Evolutionary conservation across 2,888 invertebrate species (phyloP).

Genomic region (Periphyllus acericola): DNA sequence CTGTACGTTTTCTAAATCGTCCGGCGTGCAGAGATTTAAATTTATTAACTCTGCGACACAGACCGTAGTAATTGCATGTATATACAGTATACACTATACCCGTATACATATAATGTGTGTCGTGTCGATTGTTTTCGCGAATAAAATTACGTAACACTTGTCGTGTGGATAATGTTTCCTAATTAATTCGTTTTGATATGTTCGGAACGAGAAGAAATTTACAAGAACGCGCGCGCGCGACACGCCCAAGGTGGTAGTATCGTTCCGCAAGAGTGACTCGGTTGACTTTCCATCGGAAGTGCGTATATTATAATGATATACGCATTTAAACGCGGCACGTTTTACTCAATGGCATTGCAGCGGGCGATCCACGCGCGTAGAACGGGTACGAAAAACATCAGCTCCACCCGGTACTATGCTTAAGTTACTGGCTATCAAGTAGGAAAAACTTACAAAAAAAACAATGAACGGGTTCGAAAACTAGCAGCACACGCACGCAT

Average conservation of each 20-base stretch:
- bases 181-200: slow-evolving; percentile 39
- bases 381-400: not conserved
- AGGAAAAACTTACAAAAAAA: too few species aligned
- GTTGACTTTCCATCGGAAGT: slow-evolving; percentile 57
- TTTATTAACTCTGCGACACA: too few species aligned
- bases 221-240: slow-evolving; percentile 8
- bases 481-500: not conserved
- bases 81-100: not conserved
- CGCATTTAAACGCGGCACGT: not conserved
- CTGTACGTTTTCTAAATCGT: too few species aligned
- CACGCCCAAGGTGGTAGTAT: slow-evolving; percentile 33
- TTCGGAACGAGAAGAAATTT: slow-evolving; percentile 39
- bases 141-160: slow-evolving; percentile 18
- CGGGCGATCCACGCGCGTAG: not conserved
- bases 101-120: not conserved
- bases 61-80: not conserved
- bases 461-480: too few species aligned
- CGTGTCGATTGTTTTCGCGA: slow-evolving; percentile 32
- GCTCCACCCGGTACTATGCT: not conserved
- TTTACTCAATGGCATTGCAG: slow-evolving; percentile 5
- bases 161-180: slow-evolving; percentile 28
- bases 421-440: not conserved
- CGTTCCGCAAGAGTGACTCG: slow-evolving; percentile 50
- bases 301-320: not conserved
- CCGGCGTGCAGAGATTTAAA: too few species aligned